Evolutionary conservation across 2,797 vertebrate genomes (phyloP).

Genomic region (Mormyrops boulengeri): DNA sequence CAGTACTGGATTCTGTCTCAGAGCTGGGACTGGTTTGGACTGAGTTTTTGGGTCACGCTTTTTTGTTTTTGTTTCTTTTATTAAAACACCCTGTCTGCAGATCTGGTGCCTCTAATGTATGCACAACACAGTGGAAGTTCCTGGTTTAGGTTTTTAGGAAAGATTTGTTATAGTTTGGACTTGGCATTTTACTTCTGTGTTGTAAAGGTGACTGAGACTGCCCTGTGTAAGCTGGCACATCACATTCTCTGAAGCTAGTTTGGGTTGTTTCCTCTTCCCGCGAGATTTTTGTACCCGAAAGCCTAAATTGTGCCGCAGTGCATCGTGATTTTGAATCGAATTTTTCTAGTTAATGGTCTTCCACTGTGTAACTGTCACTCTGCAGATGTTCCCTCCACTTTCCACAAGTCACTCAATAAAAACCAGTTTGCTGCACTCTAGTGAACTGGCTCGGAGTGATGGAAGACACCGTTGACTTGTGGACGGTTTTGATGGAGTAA

Average conservation of each 20-base stretch:
- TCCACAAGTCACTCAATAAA: background rate
- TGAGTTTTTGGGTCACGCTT: background rate
- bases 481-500: background rate
- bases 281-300: background rate
- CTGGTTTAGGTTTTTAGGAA: background rate
- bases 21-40: background rate
- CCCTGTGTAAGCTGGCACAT: background rate
- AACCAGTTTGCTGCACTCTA: background rate
- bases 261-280: background rate
- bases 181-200: background rate
- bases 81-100: background rate
- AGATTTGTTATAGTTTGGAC: background rate
- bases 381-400: background rate
- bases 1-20: background rate
- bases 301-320: background rate
- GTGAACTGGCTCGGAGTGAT: background rate
- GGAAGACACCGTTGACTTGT: background rate
- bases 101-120: background rate
- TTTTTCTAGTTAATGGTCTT: background rate
- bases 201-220: background rate
- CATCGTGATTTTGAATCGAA: background rate
- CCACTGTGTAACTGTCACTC: background rate
- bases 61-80: background rate
- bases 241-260: background rate
- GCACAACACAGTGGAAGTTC: background rate